phyloP scores from a whole-genome alignment of 2,888 invertebrate species.

The Fissipunctia ypsillon region DNA sequence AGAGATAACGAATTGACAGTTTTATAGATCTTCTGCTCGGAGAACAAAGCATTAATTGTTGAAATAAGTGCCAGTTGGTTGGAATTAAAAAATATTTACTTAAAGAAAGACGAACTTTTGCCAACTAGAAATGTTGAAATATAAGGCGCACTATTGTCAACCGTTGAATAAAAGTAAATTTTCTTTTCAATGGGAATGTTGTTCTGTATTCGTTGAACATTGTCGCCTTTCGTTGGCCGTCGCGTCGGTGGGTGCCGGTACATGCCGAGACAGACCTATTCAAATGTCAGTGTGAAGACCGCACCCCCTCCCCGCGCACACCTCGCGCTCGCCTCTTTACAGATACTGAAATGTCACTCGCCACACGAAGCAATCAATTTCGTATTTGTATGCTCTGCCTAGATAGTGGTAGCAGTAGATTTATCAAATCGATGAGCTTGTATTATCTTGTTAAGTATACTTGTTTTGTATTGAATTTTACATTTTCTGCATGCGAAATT shows the following conservation, averaged over 20 bases:
- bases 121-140: slow-evolving; percentile 75
- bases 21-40: slow-evolving; percentile 42
- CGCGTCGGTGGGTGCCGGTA: slow-evolving; percentile 88
- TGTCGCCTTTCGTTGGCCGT: slow-evolving; percentile 88
- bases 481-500: slow-evolving; percentile 33
- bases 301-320: slow-evolving; percentile 70
- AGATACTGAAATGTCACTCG: slow-evolving; percentile 89
- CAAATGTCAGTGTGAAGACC: slow-evolving; percentile 88
- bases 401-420: slow-evolving; percentile 85
- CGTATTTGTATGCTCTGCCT: slow-evolving; percentile 88
- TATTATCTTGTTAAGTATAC: slow-evolving; percentile 74
- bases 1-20: slow-evolving; percentile 55
- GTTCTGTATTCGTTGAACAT: slow-evolving; percentile 87
- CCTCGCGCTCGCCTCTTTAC: slow-evolving; percentile 73
- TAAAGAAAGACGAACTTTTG: slow-evolving; percentile 47
- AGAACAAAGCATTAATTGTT: slow-evolving; percentile 38
- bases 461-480: slow-evolving; percentile 45
- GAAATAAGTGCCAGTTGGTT: slow-evolving; percentile 7
- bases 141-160: slow-evolving; percentile 81
- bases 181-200: slow-evolving; percentile 88
- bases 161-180: slow-evolving; percentile 86
- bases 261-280: slow-evolving; percentile 89
- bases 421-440: slow-evolving; percentile 81
- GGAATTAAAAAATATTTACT: slow-evolving; percentile 20
- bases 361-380: slow-evolving; percentile 90